Evolutionary conservation across 2,113 vertebrate genomes (phyloP).

Genomic region (Antechinus flavipes): DNA sequence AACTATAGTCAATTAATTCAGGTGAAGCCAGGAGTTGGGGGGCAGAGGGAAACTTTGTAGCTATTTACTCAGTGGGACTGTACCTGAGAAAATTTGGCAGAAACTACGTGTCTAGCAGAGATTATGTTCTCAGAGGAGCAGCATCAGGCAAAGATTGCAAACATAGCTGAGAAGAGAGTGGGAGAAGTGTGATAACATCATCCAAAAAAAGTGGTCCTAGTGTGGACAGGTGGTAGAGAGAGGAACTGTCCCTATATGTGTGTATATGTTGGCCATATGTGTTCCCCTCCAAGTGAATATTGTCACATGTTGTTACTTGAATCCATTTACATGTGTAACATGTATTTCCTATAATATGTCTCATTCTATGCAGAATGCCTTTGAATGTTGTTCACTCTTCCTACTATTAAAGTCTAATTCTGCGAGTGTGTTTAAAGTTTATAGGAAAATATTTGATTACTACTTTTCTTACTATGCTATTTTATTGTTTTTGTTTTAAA

Average conservation of each 20-base stretch:
- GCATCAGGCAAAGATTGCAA: neutral
- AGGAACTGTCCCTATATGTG: neutral
- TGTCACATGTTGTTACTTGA: neutral
- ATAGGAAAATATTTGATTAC: neutral
- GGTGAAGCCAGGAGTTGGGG: neutral
- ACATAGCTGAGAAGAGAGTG: neutral
- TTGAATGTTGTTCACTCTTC: neutral
- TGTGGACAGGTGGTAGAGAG: neutral
- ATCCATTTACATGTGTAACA: neutral
- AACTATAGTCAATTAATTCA: neutral
- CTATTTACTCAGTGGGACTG: neutral
- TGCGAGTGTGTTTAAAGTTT: neutral
- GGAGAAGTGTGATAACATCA: neutral
- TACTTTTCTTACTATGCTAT: neutral
- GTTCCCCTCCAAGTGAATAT: neutral
- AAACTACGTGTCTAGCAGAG: neutral
- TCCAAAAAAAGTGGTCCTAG: neutral
- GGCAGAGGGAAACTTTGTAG: neutral
- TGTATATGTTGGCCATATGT: neutral
- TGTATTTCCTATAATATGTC: neutral
- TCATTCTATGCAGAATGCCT: neutral
- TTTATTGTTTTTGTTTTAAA: neutral
- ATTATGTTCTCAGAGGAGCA: neutral
- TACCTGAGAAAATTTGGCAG: neutral
- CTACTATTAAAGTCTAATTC: neutral